Base-by-base conservation (phyloP, 2,113 vertebrate genomes). In the Salvelinus alpinus region DNA sequence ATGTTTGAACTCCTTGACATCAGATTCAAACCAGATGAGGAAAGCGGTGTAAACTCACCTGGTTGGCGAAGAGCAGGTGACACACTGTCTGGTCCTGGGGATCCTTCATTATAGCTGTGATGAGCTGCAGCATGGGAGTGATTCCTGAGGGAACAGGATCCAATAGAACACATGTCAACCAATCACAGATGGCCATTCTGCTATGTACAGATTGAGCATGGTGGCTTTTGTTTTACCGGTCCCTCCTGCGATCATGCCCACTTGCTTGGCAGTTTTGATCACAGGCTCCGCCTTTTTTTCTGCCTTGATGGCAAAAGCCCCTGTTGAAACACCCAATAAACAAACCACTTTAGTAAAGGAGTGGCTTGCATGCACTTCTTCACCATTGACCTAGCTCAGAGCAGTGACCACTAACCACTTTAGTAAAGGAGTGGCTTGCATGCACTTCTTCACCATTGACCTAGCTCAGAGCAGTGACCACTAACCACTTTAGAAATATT, bases 61-160 rank as follows among this genome's bases (percentile, higher is more conserved):
- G 97, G 89, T 99, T 99, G 86, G 98, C 98, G 81, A 99, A 99
- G 29, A 99, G 91, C 86, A 99, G 93, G 80, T 97, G 84, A 73
- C 98, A 99, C 31, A 94, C 18, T 0, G 95, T 98, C 24, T 81
- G 79, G 83, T 99, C 98, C 0, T 93, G 74, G 0, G 94, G 94
- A 88, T 98, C 95, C 79, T 98, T 99, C 78, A 96, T 91, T 73
- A 99, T 87, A 0, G 96, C 96, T 0, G 92, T 91, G 85, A 99
- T 94, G 78, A 99, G 83, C 92, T 99, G 98, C 85, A 99, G 88
- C 96, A 99, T 98, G 0, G 98, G 98, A 0, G 98, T 99, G 84
- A 99, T 98, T 0, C 97, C 98, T 99, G 79, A 68, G 66, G 25
- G 73, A 54, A 44, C 20, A 2, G 14, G 13, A 69, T 48, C 67